These are phyloP conservation scores for Enteromius argenteus DNA, from an alignment of 2,797 vertebrate genomes.

Conservation along the genomic window DNA sequence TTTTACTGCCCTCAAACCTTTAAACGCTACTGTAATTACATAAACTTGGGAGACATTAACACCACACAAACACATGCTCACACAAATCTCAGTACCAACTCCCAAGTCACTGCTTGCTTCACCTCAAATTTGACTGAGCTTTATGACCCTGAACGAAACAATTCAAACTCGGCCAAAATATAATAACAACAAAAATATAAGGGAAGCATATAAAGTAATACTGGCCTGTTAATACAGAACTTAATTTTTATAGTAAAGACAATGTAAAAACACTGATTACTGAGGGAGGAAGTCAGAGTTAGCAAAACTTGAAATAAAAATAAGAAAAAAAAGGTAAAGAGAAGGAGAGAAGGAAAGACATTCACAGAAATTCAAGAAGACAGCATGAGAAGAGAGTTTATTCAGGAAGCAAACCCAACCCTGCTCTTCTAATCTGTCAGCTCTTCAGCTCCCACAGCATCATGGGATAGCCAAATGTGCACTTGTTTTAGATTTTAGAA, in stretches of 20 bases:
- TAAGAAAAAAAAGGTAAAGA: not conserved
- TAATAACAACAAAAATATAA: not conserved
- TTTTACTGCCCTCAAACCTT: slow-evolving; percentile 11
- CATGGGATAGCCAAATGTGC: not conserved
- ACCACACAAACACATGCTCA: slow-evolving; percentile 25
- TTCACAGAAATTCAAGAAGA: slow-evolving; percentile 6
- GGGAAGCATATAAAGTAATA: not conserved
- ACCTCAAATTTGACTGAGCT: slow-evolving; percentile 3
- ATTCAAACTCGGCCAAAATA: not conserved
- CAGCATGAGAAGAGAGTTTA: not conserved
- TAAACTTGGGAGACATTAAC: slow-evolving; percentile 15
- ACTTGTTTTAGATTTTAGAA: slow-evolving; percentile 8
- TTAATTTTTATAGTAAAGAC: not conserved
- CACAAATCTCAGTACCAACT: slow-evolving; percentile 16
- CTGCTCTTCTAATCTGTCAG: slow-evolving; percentile 6
- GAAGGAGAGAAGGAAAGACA: slow-evolving; percentile 19
- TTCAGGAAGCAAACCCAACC: slow-evolving; percentile 10
- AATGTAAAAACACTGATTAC: not conserved
- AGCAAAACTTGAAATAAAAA: not conserved
- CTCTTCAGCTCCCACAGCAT: not conserved
- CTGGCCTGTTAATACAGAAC: not conserved
- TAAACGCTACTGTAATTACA: slow-evolving; percentile 12
- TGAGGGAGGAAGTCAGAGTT: not conserved
- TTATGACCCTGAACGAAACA: slow-evolving; percentile 2
- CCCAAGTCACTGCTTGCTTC: slow-evolving; percentile 16